These are phyloP conservation scores for Helleia helle DNA, from an alignment of 2,888 invertebrate genomes.

Conservation along the genomic window DNA sequence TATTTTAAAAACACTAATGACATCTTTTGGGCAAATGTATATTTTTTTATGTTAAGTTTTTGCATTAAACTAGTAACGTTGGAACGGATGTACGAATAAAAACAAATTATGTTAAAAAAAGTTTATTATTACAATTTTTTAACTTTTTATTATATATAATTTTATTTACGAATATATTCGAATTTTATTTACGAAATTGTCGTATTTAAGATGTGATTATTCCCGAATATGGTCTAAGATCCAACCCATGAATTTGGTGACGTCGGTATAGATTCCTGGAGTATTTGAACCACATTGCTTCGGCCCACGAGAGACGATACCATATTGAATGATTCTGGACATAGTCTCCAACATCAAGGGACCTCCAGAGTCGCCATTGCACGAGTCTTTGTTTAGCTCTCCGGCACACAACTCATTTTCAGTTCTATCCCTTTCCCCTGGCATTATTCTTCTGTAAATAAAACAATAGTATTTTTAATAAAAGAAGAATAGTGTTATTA, in stretches of 20 bases:
- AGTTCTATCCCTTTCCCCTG: neutral
- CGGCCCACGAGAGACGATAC: constrained; percentile 30
- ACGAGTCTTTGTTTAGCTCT: constrained; percentile 67
- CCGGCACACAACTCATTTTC: constrained; percentile 41
- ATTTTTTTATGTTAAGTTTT: no score
- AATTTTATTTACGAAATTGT: no score
- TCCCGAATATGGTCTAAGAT: constrained; percentile 34
- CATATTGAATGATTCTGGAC: constrained; percentile 28
- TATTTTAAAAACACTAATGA: no score
- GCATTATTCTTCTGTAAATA: neutral
- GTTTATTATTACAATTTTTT: no score
- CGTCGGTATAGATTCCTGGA: constrained; percentile 55
- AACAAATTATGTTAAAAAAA: no score
- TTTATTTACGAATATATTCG: no score
- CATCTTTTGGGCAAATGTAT: no score
- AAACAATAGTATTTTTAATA: neutral
- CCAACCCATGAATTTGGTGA: constrained; percentile 48
- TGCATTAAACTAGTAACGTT: no score
- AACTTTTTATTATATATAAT: no score
- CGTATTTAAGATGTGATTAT: no score
- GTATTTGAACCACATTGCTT: constrained; percentile 32
- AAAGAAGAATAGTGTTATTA: neutral
- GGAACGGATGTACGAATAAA: no score
- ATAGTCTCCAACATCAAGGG: constrained; percentile 58
- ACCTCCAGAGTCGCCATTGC: constrained; percentile 79